These are phyloP conservation scores for Ia io DNA, from an alignment of 2,113 vertebrate species.

Conservation along the genomic window DNA sequence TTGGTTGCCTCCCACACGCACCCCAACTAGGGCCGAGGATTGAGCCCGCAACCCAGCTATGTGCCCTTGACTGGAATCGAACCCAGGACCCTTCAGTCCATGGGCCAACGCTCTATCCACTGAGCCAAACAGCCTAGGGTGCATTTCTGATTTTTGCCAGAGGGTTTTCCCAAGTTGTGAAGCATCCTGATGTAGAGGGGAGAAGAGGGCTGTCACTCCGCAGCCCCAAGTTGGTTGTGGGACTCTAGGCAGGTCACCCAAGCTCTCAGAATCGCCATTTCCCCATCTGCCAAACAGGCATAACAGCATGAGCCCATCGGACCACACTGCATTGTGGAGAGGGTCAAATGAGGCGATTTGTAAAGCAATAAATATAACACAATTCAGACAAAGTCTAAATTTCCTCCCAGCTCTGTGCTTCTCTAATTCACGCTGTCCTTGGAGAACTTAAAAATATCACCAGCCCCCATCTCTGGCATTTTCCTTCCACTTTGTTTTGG, in stretches of 20 bases:
- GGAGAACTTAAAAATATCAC: not conserved
- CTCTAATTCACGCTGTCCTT: not conserved
- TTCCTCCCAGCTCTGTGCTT: not conserved
- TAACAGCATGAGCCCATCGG: rapidly evolving
- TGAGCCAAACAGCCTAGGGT: too few relatives aligned
- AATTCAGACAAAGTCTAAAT: not conserved
- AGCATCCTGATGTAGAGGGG: rapidly evolving
- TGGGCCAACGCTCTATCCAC: too few relatives aligned
- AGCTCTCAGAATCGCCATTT: not conserved
- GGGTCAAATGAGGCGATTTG: not conserved
- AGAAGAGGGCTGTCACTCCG: not conserved
- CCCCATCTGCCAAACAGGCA: not conserved
- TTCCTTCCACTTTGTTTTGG: not conserved
- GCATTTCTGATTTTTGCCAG: not conserved
- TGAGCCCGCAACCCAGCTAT: too few relatives aligned
- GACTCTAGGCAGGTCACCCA: rapidly evolving
- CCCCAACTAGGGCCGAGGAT: too few relatives aligned
- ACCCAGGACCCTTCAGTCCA: too few relatives aligned
- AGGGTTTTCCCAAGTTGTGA: not conserved
- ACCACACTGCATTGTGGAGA: not conserved
- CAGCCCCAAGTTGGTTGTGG: not conserved
- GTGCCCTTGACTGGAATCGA: too few relatives aligned
- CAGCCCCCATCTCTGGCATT: not conserved
- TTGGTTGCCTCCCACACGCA: too few relatives aligned
- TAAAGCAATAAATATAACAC: rapidly evolving